phyloP scores from a whole-genome alignment of 1,140 invertebrate species.

The Globodera rostochiensis region DNA sequence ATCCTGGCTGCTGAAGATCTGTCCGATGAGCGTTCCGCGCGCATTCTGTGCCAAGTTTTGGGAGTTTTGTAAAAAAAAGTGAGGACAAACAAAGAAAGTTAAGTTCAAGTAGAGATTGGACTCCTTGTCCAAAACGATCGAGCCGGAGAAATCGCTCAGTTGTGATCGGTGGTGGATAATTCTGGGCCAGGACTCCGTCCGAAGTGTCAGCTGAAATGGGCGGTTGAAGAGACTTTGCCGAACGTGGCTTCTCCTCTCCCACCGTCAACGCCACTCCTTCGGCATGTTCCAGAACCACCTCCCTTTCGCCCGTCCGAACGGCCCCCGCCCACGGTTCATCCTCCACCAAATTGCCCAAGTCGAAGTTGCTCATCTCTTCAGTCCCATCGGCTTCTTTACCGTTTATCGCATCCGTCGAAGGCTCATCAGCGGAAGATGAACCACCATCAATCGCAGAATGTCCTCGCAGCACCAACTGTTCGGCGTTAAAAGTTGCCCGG shows the following conservation, averaged over 20 bases:
- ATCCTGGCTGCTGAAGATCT: constrained; percentile 47
- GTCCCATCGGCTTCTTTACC: constrained; percentile 27
- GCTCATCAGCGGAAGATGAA: not conserved
- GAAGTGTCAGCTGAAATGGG: constrained; percentile 45
- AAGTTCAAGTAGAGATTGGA: constrained; percentile 58
- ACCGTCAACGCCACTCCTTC: constrained; percentile 51
- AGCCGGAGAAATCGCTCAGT: constrained; percentile 47
- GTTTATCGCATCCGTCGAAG: not conserved
- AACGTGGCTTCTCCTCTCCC: not conserved
- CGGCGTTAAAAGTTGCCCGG: constrained; percentile 52
- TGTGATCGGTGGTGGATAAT: constrained; percentile 53
- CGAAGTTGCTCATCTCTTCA: constrained; percentile 48
- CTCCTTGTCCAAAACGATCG: constrained; percentile 53
- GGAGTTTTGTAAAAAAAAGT: not conserved
- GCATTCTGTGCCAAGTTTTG: constrained; percentile 35
- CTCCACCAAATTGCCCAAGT: constrained; percentile 47
- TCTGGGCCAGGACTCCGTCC: constrained; percentile 41
- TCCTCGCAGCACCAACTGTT: constrained; percentile 50
- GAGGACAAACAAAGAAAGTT: constrained; percentile 47
- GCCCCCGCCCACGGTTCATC: constrained; percentile 54
- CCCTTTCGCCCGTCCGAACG: constrained; percentile 41
- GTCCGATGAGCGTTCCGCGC: constrained; percentile 52
- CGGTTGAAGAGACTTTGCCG: too few species aligned
- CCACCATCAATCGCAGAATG: not conserved
- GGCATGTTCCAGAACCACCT: constrained; percentile 51